Evolutionary conservation across 1,140 invertebrate species (phyloP).

Genomic region (Heliconius eleuchia): DNA sequence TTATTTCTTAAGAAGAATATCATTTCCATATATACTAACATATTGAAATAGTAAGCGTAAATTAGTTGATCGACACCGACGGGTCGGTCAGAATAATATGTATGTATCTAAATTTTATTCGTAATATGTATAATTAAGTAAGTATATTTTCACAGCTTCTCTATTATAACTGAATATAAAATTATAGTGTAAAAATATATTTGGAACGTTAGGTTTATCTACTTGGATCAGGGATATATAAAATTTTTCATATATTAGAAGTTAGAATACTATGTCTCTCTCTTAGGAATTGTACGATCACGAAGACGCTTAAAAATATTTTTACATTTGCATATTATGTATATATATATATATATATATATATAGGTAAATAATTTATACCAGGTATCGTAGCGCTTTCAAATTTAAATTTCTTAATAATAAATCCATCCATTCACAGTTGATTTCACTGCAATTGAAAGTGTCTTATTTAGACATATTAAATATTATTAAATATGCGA

Average conservation of each 20-base stretch:
- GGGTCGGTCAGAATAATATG: slow-evolving; percentile 34
- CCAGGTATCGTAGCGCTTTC: slow-evolving; percentile 26
- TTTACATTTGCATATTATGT: slow-evolving; percentile 21
- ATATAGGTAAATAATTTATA: slow-evolving; percentile 20
- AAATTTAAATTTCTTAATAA: not conserved
- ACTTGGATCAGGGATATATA: slow-evolving; percentile 41
- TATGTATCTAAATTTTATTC: slow-evolving; percentile 36
- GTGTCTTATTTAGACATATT: not conserved
- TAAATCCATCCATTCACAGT: not conserved
- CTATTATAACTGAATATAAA: slow-evolving; percentile 46
- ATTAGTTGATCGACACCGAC: slow-evolving; percentile 61
- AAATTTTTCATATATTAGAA: slow-evolving; percentile 42
- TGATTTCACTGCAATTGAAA: not conserved
- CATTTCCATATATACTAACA: slow-evolving; percentile 62
- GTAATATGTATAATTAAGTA: slow-evolving; percentile 18
- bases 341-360: slow-evolving; percentile 18
- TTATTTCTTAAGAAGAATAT: slow-evolving; percentile 65
- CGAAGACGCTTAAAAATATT: slow-evolving; percentile 43
- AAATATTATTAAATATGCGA: not conserved
- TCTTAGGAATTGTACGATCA: slow-evolving; percentile 66
- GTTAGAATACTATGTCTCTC: slow-evolving; percentile 53
- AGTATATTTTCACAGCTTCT: slow-evolving; percentile 32
- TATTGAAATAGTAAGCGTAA: slow-evolving; percentile 79
- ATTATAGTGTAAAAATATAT: slow-evolving; percentile 69
- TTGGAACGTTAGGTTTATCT: slow-evolving; percentile 47